These are phyloP conservation scores for Acanthosoma haemorrhoidale DNA, from an alignment of 2,888 invertebrate species.

Conservation along the genomic window DNA sequence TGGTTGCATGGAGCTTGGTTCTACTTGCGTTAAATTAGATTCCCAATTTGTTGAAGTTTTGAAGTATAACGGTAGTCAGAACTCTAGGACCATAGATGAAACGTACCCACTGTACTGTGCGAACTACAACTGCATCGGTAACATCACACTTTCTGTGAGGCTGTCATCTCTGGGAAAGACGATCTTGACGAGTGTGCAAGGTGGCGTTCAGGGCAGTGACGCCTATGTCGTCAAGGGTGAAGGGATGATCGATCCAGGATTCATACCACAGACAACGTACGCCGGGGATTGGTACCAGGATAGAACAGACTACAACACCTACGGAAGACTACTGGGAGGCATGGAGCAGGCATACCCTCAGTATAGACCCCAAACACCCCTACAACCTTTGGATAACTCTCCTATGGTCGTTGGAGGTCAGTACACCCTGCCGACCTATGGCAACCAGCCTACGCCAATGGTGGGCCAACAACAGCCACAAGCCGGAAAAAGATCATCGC, in stretches of 20 bases:
- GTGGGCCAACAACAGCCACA: background rate
- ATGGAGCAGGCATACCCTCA: background rate
- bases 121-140: constrained; percentile 42
- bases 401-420: background rate
- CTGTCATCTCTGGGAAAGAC: constrained; percentile 45
- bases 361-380: background rate
- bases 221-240: background rate
- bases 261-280: too few relatives aligned
- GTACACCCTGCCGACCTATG: background rate
- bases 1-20: constrained; percentile 29
- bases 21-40: constrained; percentile 33
- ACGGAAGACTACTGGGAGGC: background rate
- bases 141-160: constrained; percentile 43
- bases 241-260: background rate
- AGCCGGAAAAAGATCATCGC: constrained; percentile 16
- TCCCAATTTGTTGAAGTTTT: constrained; percentile 37
- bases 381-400: too few relatives aligned
- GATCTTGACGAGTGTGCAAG: constrained; percentile 42
- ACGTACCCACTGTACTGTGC: constrained; percentile 36
- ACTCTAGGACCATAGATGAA: constrained; percentile 33
- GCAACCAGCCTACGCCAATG: background rate
- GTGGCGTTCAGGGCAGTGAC: background rate
- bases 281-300: too few relatives aligned
- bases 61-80: constrained; percentile 17
- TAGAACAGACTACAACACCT: background rate